Evolutionary conservation across 2,113 vertebrate species (phyloP), one percentile per base, ranked within the genome.

Genomic region (Brachyistius frenatus): DNA sequence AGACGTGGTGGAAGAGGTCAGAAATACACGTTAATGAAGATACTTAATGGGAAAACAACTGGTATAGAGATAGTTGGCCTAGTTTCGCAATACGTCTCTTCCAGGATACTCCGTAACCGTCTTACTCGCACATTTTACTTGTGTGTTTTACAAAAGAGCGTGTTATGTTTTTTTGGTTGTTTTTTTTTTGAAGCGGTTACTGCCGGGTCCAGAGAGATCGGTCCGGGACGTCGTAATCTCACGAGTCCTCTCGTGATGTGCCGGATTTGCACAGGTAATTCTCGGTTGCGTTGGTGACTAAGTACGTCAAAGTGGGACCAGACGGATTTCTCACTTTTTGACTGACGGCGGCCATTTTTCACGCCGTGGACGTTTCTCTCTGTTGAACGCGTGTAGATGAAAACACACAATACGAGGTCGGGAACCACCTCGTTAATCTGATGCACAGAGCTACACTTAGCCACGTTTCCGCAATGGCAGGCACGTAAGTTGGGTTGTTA

Each of bases 401-500:
- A 39, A 39, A 52, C 5, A 23, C 9, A 23, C 23, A 23, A 23
- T 23, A 23, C 23, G 23, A 23, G 23, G 1, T 30, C 16, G 31
- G 5, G 36, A 70, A 13, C 13, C 37, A 57, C 31, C 5, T 13
- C 31, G 36, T 30, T 5, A 50, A 50, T 16, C 49, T 1, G n/a
- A 15, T 47, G 32, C 32, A 5, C 31, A 13, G 3, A 60, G 1
- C 11, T 23, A n/a, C 14, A 44, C 16, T 58, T 0, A 13, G 11
- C 7, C 16, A 33, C 7, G n/a, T 11, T 11, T 33, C 1, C 52
- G 11, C 23, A 56, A 55, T 41, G 1, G 10, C 7, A 39, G 23
- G 23, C 23, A 2, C 13, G 10, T 11, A 2, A 11, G 41, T 31
- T 10, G 0, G 33, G 2, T 49, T 30, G 16, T 83, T 77, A 96